Base-by-base conservation (phyloP, 2,113 vertebrate genomes). In the Barbus barbus region DNA sequence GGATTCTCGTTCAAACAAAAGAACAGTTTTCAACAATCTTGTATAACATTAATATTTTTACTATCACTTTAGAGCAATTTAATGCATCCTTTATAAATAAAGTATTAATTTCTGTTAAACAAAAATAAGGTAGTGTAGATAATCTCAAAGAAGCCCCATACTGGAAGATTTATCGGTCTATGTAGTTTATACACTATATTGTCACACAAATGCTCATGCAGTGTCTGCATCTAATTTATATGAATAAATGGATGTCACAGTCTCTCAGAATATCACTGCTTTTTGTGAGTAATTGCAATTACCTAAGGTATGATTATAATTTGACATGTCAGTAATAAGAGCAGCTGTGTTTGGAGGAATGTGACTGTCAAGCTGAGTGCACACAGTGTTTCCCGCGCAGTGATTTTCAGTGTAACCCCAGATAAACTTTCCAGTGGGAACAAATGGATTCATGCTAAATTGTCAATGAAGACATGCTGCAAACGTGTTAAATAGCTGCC, bases 321-420 rank as follows among this genome's bases (percentile, higher is more conserved):
- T 61, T 63, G 69, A 61, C 56, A 33, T 7, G 38, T 75, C 16
- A 44, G 24, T 56, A 18, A 56, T 20, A 56, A 76, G 33, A 75
- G 53, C 72, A 76, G 38, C 58, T 83, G 38, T 48, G 73, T 83
- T 79, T 26, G 20, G 58, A 63, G 33, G 5, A 67, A 77, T 38
- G 12, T 3, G 20, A 41, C 13, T 16, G 38, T 44, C 74, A 41
- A 31, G 38, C 26, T 41, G 53, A 56, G 69, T 13, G 28, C 48
- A 53, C 18, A 22, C 73, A 31, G 74, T 36, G 20, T 58, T 77
- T 77, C 48, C 74, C 12, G 28, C 4, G 20, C 28, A 33, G 20
- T 56, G 74, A 56, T 76, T 77, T 36, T 18, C n/a, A 26, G n/a
- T n/a, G 46, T 8, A 75, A 51, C 73, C 44, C 16, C 44, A 79